These are phyloP conservation scores for Mormoops blainvillei DNA, from an alignment of 2,113 vertebrate species.

Conservation along the genomic window DNA sequence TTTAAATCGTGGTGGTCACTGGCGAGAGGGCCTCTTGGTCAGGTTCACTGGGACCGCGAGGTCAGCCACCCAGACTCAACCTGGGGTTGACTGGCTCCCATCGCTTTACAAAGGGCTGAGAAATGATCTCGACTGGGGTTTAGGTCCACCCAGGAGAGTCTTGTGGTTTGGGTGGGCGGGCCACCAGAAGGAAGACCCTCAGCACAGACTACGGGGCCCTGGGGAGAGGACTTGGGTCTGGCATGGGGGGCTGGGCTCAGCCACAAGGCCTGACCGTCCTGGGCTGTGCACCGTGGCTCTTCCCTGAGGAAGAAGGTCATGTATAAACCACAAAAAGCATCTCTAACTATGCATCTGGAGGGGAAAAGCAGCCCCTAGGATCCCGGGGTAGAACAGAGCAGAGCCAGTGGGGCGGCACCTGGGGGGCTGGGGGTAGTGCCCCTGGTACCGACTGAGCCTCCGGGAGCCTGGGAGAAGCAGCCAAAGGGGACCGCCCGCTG, in stretches of 20 bases:
- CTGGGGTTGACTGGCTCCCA: background rate
- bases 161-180: background rate
- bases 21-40: background rate
- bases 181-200: background rate
- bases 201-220: accelerated
- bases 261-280: background rate
- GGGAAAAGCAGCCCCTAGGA: background rate
- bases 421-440: background rate
- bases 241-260: background rate
- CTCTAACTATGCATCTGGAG: background rate
- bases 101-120: background rate
- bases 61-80: background rate
- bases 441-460: accelerated
- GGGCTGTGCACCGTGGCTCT: accelerated
- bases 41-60: background rate
- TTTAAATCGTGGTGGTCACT: background rate
- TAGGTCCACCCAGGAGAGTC: background rate
- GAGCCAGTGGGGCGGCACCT: background rate
- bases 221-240: background rate
- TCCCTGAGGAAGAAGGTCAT: background rate
- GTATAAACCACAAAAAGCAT: background rate
- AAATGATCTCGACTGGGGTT: background rate
- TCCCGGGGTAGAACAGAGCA: background rate
- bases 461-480: background rate
- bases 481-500: no score